Base-by-base conservation (phyloP, 92 coral and sea anemone genomes). In the Heliopora coerulea region DNA sequence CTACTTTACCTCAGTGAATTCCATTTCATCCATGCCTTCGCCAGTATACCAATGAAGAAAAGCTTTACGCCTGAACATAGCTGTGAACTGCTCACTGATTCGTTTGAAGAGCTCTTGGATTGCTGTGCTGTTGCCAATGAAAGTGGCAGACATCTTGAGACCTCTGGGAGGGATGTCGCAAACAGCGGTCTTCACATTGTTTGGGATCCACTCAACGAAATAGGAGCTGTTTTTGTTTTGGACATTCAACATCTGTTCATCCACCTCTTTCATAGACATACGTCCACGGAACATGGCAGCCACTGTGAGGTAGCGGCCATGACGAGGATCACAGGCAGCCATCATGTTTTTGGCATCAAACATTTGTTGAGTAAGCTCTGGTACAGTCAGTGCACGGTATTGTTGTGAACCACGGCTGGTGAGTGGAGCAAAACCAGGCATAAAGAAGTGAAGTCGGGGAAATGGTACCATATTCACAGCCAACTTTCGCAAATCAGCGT, bases 391-490 rank as follows among this genome's bases (percentile, higher is more conserved):
- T 23, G 96, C 96, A 63, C 91, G 84, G 81, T 89, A 90, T 65
- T 90, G 96, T 86, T 88, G 91, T 69, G 96, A 50, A 42, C 75
- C 86, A 33, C 89, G 89, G 68, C 96, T 89, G 76, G 91, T 88
- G 67, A 91, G 84, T 44, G 97, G 97, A 48, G 97, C 97, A 78
- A 91, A 91, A 2, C 91, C 97, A n/a, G 97, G 97, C 86, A 91
- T 80, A 63, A 91, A 91, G 88, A 91, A 91, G 30, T 91, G 97
- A 40, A 91, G 85, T 18, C 97, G 91, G 18, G 97, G 97, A 44
- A 86, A 91, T 0, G 97, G 97, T 35, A 91, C 88, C 97, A 91
- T 91, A 74, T 91, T 91, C 40, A 91, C 97, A 7, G 97, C 97
- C 59, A 91, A 65, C 41, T 91, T 91, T 26, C 97, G 83, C 72